Conservation (phyloP, 2,888 invertebrate genomes). For the Chironomus riparius region DNA sequence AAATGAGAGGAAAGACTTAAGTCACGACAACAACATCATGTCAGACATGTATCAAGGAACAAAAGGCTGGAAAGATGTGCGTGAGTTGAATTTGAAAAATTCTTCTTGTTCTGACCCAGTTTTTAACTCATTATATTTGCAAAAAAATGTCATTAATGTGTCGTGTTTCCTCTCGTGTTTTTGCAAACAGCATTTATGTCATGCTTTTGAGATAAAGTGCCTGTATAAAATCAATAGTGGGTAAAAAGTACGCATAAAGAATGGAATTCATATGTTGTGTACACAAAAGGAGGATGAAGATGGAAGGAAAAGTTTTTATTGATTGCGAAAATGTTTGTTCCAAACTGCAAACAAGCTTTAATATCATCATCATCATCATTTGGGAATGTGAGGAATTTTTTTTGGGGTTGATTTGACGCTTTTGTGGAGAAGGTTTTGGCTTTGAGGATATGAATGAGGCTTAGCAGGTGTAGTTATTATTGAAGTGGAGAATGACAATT, state of each 20-base stretch:
- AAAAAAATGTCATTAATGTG: background rate
- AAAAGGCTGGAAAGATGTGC: conserved; percentile 1
- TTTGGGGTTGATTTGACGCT: too few relatives aligned
- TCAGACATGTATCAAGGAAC: conserved; percentile 14
- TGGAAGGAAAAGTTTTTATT: background rate
- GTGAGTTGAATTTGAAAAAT: conserved; percentile 10
- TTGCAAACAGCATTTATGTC: background rate
- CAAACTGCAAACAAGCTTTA: background rate
- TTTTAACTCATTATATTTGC: background rate
- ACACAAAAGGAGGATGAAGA: background rate
- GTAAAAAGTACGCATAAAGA: background rate
- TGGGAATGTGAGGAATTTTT: background rate
- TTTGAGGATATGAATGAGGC: too few relatives aligned
- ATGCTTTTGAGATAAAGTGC: background rate
- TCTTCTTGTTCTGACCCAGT: background rate
- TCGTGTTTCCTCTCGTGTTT: background rate
- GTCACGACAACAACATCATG: background rate
- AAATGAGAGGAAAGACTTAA: background rate
- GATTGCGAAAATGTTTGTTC: too few relatives aligned
- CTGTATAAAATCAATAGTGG: background rate
- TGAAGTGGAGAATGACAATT: too few relatives aligned
- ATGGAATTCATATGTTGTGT: background rate
- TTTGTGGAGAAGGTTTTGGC: too few relatives aligned
- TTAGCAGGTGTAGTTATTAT: too few relatives aligned
- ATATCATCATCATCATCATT: background rate